A percentile compares a stretch with the other conserved stretches of the same genome.
Conservation (phyloP, 2,888 invertebrate genomes). For the Homarus gammarus region DNA sequence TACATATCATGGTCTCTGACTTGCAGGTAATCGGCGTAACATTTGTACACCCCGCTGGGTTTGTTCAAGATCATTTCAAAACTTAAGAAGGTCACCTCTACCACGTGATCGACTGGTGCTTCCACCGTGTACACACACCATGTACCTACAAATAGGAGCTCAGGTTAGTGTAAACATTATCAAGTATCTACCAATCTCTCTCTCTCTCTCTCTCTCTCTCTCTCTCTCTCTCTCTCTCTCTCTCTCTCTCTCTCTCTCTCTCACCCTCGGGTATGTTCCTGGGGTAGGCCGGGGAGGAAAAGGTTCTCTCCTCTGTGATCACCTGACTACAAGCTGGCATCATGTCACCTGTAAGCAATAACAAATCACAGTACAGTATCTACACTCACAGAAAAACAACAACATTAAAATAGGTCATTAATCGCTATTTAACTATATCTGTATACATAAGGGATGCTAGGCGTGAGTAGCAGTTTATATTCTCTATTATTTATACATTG, state of each 20-base stretch:
- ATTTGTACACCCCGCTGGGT: background rate
- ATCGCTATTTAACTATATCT: no score
- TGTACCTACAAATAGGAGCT: background rate
- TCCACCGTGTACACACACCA: conserved; percentile 28
- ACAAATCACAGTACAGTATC: background rate
- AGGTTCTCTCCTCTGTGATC: background rate
- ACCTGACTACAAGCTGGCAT: background rate
- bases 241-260: background rate
- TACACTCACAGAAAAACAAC: no score
- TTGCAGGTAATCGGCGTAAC: background rate
- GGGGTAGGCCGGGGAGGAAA: background rate
- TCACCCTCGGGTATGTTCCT: background rate
- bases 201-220: no score
- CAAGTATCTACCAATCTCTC: background rate
- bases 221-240: background rate
- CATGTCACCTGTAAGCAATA: background rate
- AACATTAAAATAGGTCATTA: no score
- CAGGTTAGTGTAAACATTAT: no score
- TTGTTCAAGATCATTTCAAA: background rate
- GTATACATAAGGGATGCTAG: no score
- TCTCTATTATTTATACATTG: no score
- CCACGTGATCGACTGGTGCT: background rate
- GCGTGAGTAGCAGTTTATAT: no score
- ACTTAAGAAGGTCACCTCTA: conserved; percentile 7
- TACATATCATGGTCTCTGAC: background rate